phyloP scores from a whole-genome alignment of 2,888 invertebrate genomes.

The Drosophila buzzatii region DNA sequence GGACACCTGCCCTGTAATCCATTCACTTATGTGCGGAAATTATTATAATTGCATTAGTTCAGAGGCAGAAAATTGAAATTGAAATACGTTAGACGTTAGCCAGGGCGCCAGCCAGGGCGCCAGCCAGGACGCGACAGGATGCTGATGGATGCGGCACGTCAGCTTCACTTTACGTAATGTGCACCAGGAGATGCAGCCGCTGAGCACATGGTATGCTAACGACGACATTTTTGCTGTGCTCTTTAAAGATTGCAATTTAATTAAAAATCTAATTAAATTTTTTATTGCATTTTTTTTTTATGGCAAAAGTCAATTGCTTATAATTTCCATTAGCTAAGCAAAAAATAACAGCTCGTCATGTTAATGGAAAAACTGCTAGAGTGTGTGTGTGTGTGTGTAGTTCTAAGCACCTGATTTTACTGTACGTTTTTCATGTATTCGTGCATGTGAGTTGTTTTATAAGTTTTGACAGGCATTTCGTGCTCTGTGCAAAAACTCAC shows the following conservation, averaged over 20 bases:
- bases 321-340: conserved; percentile 38
- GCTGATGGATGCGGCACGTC: conserved; percentile 55
- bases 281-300: conserved; percentile 17
- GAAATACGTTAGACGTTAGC: conserved; percentile 64
- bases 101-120: background rate
- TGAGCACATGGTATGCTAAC: background rate
- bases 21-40: conserved; percentile 74
- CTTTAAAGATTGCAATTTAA: conserved; percentile 30
- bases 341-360: conserved; percentile 3
- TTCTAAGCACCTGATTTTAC: conserved; percentile 44
- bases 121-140: conserved; percentile 46
- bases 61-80: conserved; percentile 80
- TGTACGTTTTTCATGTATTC: conserved; percentile 21
- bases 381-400: conserved; percentile 14
- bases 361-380: conserved; percentile 47
- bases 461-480: conserved; percentile 65
- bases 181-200: conserved; percentile 2
- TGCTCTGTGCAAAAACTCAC: conserved; percentile 36
- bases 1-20: conserved; percentile 62
- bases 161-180: conserved; percentile 43
- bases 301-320: conserved; percentile 34
- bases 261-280: conserved; percentile 38
- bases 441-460: background rate
- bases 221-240: conserved; percentile 5
- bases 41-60: conserved; percentile 82